Evolutionary conservation across 2,797 vertebrate genomes (phyloP), one percentile per base, ranked within the genome.

Genomic region (Natrix natrix): DNA sequence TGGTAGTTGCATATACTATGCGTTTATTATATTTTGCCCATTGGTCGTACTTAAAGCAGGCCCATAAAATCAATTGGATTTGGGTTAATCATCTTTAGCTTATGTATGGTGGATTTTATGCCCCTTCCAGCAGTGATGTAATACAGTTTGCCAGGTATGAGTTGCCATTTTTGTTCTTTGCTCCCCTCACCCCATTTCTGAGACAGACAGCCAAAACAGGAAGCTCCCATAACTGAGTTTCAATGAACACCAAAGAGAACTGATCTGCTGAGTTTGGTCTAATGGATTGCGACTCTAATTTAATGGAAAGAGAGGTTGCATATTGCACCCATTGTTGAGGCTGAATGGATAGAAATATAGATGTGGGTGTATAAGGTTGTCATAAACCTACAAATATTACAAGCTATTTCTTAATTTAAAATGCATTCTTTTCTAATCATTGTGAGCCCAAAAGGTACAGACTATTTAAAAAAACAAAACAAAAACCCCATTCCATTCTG

Each of bases 401-500:
- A 74, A 26, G 14, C 24, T 32, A 4, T 89, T 26, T 3, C 6
- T 28, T 86, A 28, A 24, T 54, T 32, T 55, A 17, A 48, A n/a
- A 63, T 61, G 6, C 2, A 55, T 66, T 66, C 12, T 37, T 61
- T 54, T 61, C 48, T 28, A 54, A n/a, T 12, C 22, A 54, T 87
- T 26, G 20, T 59, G 32, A 87, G 22, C 59, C 16, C 32, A 11
- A 54, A 66, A 94, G 10, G 37, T 88, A 63, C 90, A 93, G 88
- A 87, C 88, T 48, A 92, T 92, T 90, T 92, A 55, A 93, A 88
- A 93, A 91, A 59, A 55, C 93, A 88, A 93, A 91, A 59, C 63
- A 60, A 55, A 90, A n/a, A n/a, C n/a, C 63, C 91, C 59, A 91
- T 52, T 90, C 93, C 91, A 26, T 94, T 61, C 83, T 60, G 26